Base-by-base conservation (phyloP, 2,888 invertebrate genomes). In the Leucoma salicis region DNA sequence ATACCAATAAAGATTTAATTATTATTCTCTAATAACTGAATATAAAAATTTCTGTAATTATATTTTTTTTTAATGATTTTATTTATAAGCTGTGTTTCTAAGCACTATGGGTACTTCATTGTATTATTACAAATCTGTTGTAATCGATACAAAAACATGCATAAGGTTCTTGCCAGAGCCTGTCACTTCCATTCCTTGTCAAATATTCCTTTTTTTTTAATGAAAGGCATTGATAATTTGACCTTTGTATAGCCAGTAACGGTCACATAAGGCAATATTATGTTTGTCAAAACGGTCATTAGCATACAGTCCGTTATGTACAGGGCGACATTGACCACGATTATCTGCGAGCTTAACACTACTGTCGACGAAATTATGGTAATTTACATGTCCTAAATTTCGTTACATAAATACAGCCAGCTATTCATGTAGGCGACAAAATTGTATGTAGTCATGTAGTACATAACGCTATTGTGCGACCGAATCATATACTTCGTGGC, bases 251-350 rank as follows among this genome's bases (percentile, higher is more conserved):
- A 51, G 41, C 68, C 66, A 66, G 73, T 71, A 68, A 72, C 57
- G 52, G 52, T 56, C 44, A 49, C 46, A 60, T 62, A 48, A 34
- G 43, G 44, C 44, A 52, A 49, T 51, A 49, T 43, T 52, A 44
- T 61, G 58, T 54, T 49, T 63, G 55, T 59, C 63, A 69, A 63
- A 72, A 67, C 66, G 66, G 68, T 74, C 70, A 80, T 79, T 81
- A 77, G 61, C 79, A 81, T 82, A 75, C 62, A 63, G 53, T 57
- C 71, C 64, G 70, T 75, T 72, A 72, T 66, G 55, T 60, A 67
- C 66, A 57, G 45, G 69, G 50, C 66, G 74, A 65, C 78, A 82
- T 78, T 82, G 78, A 78, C 72, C 77, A 78, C 75, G 76, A 79
- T 67, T 70, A 58, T 61, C 57, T 12, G 13, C 33, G 51, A 53